Conservation (phyloP, 2,888 invertebrate species). For the Carpatolechia fugitivella region DNA sequence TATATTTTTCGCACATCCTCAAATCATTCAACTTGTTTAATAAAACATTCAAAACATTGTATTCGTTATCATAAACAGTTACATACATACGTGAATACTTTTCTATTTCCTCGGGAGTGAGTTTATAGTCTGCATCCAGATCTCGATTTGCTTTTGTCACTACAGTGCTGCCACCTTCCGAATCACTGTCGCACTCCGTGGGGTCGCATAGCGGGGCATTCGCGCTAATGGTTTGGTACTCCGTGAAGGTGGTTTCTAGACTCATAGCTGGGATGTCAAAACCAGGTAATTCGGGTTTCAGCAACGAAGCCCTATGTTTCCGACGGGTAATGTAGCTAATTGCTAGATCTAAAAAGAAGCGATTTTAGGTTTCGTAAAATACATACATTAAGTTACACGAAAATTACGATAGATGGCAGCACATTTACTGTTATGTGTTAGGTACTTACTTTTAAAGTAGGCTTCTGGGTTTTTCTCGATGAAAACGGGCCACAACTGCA, state of each 20-base stretch:
- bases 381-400: background rate
- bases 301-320: slow-evolving; percentile 40
- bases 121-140: slow-evolving; percentile 23
- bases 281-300: slow-evolving; percentile 39
- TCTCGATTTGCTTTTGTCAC: slow-evolving; percentile 23
- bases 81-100: slow-evolving; percentile 42
- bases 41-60: slow-evolving; percentile 45
- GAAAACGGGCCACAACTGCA: slow-evolving; percentile 46
- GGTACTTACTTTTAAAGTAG: slow-evolving; percentile 42
- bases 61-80: slow-evolving; percentile 33
- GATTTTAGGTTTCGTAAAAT: no score
- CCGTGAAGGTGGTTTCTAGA: slow-evolving; percentile 25
- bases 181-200: slow-evolving; percentile 17
- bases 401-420: background rate
- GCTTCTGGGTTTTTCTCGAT: slow-evolving; percentile 35
- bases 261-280: slow-evolving; percentile 32
- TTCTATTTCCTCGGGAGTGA: slow-evolving; percentile 43
- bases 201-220: slow-evolving; percentile 18
- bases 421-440: background rate
- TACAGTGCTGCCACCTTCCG: slow-evolving; percentile 41
- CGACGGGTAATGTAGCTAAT: slow-evolving; percentile 37
- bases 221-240: slow-evolving; percentile 41
- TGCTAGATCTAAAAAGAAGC: slow-evolving; percentile 36
- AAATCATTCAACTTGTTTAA: slow-evolving; percentile 49
- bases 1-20: slow-evolving; percentile 45